Evolutionary conservation across 2,113 vertebrate genomes (phyloP).

Genomic region (Illadopsis cleaveri): DNA sequence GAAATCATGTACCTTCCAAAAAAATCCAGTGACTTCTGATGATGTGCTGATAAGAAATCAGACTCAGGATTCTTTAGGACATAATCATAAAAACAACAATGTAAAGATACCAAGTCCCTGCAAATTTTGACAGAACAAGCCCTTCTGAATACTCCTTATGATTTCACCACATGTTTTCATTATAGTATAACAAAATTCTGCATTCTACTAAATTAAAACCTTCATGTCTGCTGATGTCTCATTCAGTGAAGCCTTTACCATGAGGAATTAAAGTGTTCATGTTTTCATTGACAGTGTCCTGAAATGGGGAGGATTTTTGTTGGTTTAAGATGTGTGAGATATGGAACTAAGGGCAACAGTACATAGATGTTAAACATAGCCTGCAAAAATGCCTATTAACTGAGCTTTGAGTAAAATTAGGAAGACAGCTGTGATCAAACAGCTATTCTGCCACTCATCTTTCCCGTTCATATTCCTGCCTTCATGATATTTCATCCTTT

Average conservation of each 20-base stretch:
- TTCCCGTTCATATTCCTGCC: not conserved
- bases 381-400: not conserved
- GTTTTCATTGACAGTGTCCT: not conserved
- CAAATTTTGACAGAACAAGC: not conserved
- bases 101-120: not conserved
- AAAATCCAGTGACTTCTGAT: not conserved
- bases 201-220: not conserved
- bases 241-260: not conserved
- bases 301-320: not conserved
- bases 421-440: not conserved
- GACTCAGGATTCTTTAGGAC: not conserved
- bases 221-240: not conserved
- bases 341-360: not conserved
- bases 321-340: not conserved
- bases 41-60: not conserved
- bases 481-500: not conserved
- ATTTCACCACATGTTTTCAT: not conserved
- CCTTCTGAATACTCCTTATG: not conserved
- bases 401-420: not conserved
- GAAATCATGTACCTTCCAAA: not conserved
- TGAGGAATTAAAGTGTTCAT: not conserved
- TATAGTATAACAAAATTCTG: not conserved
- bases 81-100: not conserved
- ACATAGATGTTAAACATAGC: fast-evolving
- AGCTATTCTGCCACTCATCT: not conserved